Conservation (phyloP, 64 coral and sea anemone genomes). For the Pachyseris speciosa region DNA sequence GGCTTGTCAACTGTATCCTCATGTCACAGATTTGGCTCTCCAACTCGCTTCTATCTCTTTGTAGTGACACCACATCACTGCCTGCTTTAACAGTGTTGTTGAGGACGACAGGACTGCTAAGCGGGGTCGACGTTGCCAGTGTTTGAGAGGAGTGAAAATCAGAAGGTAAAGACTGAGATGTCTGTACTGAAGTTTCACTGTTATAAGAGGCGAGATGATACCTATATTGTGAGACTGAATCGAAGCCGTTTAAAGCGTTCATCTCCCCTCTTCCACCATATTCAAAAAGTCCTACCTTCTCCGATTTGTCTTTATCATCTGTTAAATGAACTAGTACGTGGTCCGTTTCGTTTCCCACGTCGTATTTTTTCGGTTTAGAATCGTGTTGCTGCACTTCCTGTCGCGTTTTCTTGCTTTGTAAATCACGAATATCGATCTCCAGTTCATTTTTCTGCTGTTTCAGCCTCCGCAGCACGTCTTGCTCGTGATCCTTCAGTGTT, state of each 20-base stretch:
- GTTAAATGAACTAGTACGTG: not conserved
- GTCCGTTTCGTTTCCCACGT: constrained; percentile 38
- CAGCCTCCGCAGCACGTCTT: constrained; percentile 46
- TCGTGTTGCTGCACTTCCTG: constrained; percentile 62
- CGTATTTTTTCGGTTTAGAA: not conserved
- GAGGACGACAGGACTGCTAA: not conserved
- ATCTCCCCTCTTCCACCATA: not conserved
- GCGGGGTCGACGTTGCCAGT: not conserved
- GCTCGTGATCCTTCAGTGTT: constrained; percentile 71
- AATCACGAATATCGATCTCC: constrained; percentile 44
- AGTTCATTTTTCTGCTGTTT: constrained; percentile 70
- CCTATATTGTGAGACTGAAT: not conserved
- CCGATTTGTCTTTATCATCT: not conserved
- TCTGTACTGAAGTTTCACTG: not conserved
- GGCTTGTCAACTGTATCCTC: constrained; percentile 44
- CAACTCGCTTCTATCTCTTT: constrained; percentile 72
- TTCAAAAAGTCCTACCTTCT: not conserved
- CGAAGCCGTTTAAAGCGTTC: not conserved
- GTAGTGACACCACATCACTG: constrained; percentile 39
- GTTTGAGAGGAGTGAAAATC: not conserved
- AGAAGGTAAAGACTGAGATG: not conserved
- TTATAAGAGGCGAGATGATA: not conserved
- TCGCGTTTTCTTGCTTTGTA: constrained; percentile 70
- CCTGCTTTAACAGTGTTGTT: not conserved
- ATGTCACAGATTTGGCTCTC: constrained; percentile 74